Evolutionary conservation across 2,797 vertebrate species (phyloP).

Genomic region (Clarias pachynema): DNA sequence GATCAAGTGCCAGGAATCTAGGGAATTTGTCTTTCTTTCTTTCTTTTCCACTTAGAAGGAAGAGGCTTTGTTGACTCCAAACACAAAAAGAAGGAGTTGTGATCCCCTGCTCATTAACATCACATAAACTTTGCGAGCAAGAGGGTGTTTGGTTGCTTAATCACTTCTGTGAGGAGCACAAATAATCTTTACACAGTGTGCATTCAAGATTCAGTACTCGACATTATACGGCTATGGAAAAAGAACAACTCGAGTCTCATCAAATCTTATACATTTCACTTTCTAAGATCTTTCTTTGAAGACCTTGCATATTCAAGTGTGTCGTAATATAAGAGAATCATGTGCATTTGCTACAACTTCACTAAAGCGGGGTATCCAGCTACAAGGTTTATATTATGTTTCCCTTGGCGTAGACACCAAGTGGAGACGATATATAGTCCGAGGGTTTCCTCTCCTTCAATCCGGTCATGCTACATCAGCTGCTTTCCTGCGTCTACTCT

Average conservation of each 20-base stretch:
- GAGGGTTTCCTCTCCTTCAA: not conserved
- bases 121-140: slow-evolving; percentile 13
- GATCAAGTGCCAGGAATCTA: slow-evolving; percentile 63
- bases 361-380: not conserved
- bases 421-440: not conserved
- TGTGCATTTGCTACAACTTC: not conserved
- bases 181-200: slow-evolving; percentile 6
- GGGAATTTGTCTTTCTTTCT: slow-evolving; percentile 69
- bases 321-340: not conserved
- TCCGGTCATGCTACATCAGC: not conserved
- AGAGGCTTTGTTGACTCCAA: slow-evolving; percentile 39
- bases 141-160: slow-evolving; percentile 30
- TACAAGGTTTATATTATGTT: not conserved
- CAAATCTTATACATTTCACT: not conserved
- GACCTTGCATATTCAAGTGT: not conserved
- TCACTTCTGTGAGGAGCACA: slow-evolving; percentile 35
- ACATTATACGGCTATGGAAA: not conserved
- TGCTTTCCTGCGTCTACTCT: not conserved
- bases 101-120: not conserved
- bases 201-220: not conserved
- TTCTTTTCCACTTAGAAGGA: slow-evolving; percentile 46
- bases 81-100: slow-evolving; percentile 5
- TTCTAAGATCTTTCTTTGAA: not conserved
- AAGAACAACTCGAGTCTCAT: not conserved
- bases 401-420: not conserved